Evolutionary conservation across 2,888 invertebrate genomes (phyloP), one percentile per base, ranked within the genome.

Genomic region (Acanthosepion pharaonis): DNA sequence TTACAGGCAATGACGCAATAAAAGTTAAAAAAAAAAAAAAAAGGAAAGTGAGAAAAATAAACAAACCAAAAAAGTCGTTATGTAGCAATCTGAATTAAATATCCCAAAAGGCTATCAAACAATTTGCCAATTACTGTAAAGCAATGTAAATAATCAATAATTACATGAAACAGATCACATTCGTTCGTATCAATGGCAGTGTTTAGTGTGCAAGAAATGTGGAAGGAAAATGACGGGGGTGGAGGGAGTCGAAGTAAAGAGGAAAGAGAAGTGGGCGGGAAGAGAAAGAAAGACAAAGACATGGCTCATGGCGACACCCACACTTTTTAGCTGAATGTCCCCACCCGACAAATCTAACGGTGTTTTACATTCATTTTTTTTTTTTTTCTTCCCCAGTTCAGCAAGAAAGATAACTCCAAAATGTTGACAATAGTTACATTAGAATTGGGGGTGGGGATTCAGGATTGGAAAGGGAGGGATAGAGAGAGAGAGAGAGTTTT

Each of bases 61-160:
- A 78, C 15, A 78, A 59, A n/a, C 4, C n/a, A 15, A 33, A 78
- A 33, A 78, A 78, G n/a, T 33, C 8, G n/a, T 33, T 33, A 78
- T 78, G 2, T 23, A 78, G 3, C 15, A 78, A 78, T 78, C 78
- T 78, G 78, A 78, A 78, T 15, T 78, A 15, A 78, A 78, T 78
- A 78, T 78, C n/a, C 78, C 78, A 78, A 78, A 78, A 78, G 78
- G 78, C 78, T 78, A 78, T 78, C 78, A 78, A 78, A 78, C 78
- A 78, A 78, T n/a, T 78, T 78, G n/a, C 78, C 78, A 78, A 78
- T 78, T 78, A 78, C 78, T 23, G 78, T 33, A 4, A 33, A 78
- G n/a, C 4, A 78, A 78, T 33, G 18, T n/a, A 78, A 78, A 78
- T 78, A 78, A 78, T 78, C 78, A n/a, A 33, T 78, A 78, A 78